These are phyloP conservation scores for Eristalis tenax DNA, from an alignment of 2,888 invertebrate genomes.

Conservation along the genomic window DNA sequence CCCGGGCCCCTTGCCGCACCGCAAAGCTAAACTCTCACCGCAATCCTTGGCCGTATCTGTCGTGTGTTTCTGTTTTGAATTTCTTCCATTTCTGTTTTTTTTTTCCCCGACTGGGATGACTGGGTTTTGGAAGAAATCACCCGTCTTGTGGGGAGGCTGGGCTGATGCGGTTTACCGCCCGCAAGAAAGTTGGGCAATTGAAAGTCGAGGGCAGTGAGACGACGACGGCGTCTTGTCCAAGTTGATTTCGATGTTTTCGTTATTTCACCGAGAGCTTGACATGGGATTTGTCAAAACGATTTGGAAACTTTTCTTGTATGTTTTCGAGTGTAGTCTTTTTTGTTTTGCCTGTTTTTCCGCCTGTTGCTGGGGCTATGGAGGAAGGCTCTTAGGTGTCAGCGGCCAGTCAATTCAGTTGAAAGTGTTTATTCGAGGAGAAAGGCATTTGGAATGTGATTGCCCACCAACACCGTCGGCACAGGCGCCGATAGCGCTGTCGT, in stretches of 20 bases:
- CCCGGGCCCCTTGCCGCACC: constrained; percentile 2
- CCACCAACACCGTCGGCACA: neutral
- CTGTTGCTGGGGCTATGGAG: neutral
- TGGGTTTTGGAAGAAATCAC: too few species aligned
- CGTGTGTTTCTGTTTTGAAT: neutral
- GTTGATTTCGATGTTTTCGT: constrained; percentile 9
- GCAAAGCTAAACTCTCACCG: neutral
- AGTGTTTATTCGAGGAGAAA: constrained; percentile 8
- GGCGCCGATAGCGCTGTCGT: too few species aligned
- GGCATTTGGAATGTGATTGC: neutral
- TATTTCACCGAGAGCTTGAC: constrained; percentile 10
- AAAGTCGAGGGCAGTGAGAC: constrained; percentile 8
- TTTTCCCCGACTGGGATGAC: neutral
- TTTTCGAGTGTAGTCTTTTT: neutral
- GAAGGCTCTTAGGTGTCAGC: constrained; percentile 6
- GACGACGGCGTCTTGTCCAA: neutral
- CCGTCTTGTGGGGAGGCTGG: neutral
- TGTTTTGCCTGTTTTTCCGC: neutral
- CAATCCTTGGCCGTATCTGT: neutral
- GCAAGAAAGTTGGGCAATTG: constrained; percentile 42
- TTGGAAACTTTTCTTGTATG: constrained; percentile 9
- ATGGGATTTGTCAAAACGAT: constrained; percentile 39
- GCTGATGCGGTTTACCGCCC: constrained; percentile 20
- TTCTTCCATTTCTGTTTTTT: constrained; percentile 3
- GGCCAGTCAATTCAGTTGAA: neutral